Base-by-base conservation (phyloP, 2,888 invertebrate genomes). In the Macrosoma leucophasiata region DNA sequence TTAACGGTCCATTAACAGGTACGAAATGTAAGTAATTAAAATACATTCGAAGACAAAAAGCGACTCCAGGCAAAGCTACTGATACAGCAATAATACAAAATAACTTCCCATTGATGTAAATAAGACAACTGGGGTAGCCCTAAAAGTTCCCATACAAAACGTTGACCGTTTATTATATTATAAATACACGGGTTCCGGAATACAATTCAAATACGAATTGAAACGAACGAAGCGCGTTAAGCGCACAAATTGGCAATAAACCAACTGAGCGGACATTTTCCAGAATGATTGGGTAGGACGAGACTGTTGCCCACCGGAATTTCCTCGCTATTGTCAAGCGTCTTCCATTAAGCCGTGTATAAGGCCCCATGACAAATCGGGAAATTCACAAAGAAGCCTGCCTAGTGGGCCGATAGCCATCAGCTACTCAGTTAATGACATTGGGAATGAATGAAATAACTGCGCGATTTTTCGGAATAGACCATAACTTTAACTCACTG, bases 311-410 rank as follows among this genome's bases (percentile, higher is more conserved):
- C 20, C 54, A 53, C 57, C 67, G 69, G 72, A 70, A 72, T 60
- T 75, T 71, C 71, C 75, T 62, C 48, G 60, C 71, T 62, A 74
- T 73, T 74, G 69, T 71, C 54, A 62, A 62, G 55, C 56, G 50
- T 58, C 67, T 69, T 57, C 67, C 58, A 64, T 68, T 62, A 68
- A 57, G 44, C 14, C 43, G 46, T 55, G 53, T 55, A 58, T 34
- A 41, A 50, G 52, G 57, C 52, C 55, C 64, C 59, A 57, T 68
- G 64, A 65, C 66, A 58, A 63, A 67, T 65, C 54, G 56, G 55
- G 56, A 62, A 63, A 62, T n/a, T 56, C 51, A 65, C 65, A 71
- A 69, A 68, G 63, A 57, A 42, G 46, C 27, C 37, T 46, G 48
- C 46, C 49, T 52, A 48, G 44, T 48, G 51, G 48, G 40, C 47